phyloP scores from a whole-genome alignment of 2,797 vertebrate genomes.

The Periparus ater region DNA sequence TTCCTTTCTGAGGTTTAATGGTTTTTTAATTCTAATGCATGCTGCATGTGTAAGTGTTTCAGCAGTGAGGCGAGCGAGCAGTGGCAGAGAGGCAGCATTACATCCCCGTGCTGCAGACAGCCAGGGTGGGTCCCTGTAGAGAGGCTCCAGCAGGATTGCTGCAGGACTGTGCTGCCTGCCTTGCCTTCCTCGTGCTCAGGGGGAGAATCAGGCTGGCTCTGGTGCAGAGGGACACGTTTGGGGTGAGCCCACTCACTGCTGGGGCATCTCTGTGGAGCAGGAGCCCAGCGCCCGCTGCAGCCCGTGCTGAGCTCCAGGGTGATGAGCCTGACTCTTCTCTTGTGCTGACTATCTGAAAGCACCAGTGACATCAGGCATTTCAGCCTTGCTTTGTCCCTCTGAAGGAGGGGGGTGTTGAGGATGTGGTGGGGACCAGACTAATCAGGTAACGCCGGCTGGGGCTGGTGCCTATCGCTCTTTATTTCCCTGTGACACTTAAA shows the following conservation, averaged over 20 bases:
- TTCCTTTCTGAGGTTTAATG: conserved; percentile 69
- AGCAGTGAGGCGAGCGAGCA: conserved; percentile 44
- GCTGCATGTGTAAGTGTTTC: conserved; percentile 48
- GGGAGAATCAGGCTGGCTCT: neutral
- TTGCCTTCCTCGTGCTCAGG: neutral
- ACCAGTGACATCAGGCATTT: neutral
- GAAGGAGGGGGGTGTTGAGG: neutral
- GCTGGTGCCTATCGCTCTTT: neutral
- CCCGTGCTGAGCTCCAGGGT: neutral
- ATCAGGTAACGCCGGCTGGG: neutral
- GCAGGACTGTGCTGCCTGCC: neutral
- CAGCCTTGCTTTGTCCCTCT: neutral
- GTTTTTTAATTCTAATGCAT: conserved; percentile 70
- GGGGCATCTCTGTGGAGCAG: neutral
- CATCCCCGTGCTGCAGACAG: conserved; percentile 27
- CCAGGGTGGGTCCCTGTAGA: neutral
- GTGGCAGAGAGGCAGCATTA: conserved; percentile 31
- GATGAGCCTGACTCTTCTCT: neutral
- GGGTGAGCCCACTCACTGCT: rapidly evolving
- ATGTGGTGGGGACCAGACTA: neutral
- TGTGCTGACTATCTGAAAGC: neutral
- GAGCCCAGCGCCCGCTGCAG: rapidly evolving
- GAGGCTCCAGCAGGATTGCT: neutral
- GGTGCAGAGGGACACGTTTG: neutral
- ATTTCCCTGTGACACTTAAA: conserved; percentile 26